A percentile compares a stretch with the other conserved stretches of the same genome.
These are phyloP conservation scores for Leptinotarsa peninsularis DNA, from an alignment of 2,888 invertebrate species.

Conservation along the genomic window DNA sequence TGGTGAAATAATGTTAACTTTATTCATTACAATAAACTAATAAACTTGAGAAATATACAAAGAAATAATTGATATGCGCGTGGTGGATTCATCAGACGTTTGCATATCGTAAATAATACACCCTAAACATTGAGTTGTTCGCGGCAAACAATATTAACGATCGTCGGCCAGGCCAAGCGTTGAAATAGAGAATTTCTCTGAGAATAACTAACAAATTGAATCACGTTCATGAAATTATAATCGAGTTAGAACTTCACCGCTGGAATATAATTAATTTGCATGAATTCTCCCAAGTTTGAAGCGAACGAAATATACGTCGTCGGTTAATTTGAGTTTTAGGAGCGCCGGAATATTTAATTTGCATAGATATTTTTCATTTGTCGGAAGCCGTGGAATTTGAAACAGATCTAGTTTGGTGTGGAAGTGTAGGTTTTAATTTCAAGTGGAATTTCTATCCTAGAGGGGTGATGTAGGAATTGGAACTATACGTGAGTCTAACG, in stretches of 20 bases:
- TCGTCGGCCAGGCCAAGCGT: neutral
- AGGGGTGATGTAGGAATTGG: too few species aligned
- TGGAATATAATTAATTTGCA: conserved; percentile 13
- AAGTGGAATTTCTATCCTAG: too few species aligned
- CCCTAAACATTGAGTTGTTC: neutral
- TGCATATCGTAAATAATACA: neutral
- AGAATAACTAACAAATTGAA: conserved; percentile 10
- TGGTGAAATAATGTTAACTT: too few species aligned
- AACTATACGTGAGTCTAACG: too few species aligned
- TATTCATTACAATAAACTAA: too few species aligned
- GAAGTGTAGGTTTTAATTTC: too few species aligned
- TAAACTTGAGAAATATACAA: too few species aligned
- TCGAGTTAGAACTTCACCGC: conserved; percentile 5
- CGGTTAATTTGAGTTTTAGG: neutral
- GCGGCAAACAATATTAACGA: neutral
- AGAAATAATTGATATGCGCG: too few species aligned
- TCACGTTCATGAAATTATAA: conserved; percentile 14
- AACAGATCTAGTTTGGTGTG: neutral
- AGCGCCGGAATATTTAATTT: neutral
- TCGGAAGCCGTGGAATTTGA: neutral
- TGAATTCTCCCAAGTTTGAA: conserved; percentile 5
- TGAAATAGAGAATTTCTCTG: neutral
- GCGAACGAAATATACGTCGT: conserved; percentile 5
- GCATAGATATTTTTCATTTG: neutral
- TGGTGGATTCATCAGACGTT: neutral